phyloP scores from a whole-genome alignment of 2,888 invertebrate genomes.

The Anthophora plumipes region DNA sequence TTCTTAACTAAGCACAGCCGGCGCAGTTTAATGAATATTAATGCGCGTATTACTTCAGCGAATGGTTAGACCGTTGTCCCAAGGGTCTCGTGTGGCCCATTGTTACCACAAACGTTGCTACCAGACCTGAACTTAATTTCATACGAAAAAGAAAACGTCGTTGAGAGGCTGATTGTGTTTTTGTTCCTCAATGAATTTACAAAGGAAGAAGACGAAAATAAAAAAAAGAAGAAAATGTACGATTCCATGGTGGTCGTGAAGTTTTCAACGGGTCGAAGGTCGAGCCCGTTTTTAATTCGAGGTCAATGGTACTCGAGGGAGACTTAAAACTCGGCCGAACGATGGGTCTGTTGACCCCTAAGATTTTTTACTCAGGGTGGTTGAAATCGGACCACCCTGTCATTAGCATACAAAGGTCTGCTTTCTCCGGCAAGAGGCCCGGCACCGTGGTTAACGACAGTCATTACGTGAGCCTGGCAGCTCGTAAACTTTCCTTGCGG shows the following conservation, averaged over 20 bases:
- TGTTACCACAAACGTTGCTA: too few species aligned
- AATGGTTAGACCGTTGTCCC: conserved; percentile 40
- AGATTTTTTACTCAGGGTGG: conserved; percentile 71
- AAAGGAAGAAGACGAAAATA: background rate
- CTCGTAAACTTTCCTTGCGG: conserved; percentile 71
- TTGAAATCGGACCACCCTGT: conserved; percentile 77
- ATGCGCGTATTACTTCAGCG: conserved; percentile 39
- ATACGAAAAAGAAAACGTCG: conserved; percentile 26
- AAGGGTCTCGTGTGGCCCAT: conserved; percentile 13
- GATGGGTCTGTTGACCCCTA: conserved; percentile 75
- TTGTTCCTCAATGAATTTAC: conserved; percentile 50
- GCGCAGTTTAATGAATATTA: conserved; percentile 57
- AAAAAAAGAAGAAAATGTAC: background rate
- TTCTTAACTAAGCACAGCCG: conserved; percentile 21
- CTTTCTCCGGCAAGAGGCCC: conserved; percentile 50
- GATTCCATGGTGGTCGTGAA: conserved; percentile 40
- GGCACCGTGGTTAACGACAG: conserved; percentile 74
- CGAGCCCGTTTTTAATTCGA: conserved; percentile 69
- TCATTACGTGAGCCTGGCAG: conserved; percentile 74
- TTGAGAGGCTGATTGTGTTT: background rate
- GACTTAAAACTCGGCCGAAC: conserved; percentile 71
- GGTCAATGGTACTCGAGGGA: conserved; percentile 73
- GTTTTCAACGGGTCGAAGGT: conserved; percentile 62
- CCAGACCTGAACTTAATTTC: conserved; percentile 41
- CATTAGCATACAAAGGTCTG: conserved; percentile 77